A percentile compares a stretch with the other conserved stretches of the same genome.
phyloP scores from a whole-genome alignment of 2,888 invertebrate species.

The Epistrophella euchroma region DNA sequence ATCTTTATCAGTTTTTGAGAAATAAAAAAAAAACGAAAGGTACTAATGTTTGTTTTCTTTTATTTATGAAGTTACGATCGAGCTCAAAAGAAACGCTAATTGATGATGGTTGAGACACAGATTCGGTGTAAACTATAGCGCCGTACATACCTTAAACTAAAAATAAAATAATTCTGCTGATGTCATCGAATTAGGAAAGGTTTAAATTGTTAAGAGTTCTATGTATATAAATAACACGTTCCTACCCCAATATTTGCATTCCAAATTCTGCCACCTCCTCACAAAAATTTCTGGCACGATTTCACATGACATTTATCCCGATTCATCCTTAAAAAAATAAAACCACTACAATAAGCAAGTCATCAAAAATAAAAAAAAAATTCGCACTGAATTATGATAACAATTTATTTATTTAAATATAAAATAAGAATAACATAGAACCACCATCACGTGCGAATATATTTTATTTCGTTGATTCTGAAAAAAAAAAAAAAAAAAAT shows the following conservation, averaged over 20 bases:
- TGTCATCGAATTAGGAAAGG: no score
- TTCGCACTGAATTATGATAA: conserved; percentile 29
- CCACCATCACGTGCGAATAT: conserved; percentile 51
- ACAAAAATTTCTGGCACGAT: background rate
- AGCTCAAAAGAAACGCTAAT: no score
- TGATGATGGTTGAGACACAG: no score
- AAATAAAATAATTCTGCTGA: no score
- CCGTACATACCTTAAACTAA: no score
- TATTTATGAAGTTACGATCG: no score
- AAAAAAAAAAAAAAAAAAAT: conserved; percentile 11
- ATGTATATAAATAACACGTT: background rate
- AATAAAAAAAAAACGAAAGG: no score
- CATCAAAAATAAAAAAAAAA: conserved; percentile 32
- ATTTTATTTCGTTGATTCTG: conserved; percentile 36
- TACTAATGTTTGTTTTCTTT: no score
- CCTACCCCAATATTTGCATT: background rate
- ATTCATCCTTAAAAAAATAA: conserved; percentile 22
- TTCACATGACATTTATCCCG: conserved; percentile 14
- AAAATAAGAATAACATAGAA: conserved; percentile 4
- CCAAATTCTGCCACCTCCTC: background rate
- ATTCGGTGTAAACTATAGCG: no score
- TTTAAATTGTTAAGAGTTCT: no score
- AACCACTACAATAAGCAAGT: conserved; percentile 19
- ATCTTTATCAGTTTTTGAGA: no score
- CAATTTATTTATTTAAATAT: conserved; percentile 44